These are phyloP conservation scores for Nasonia oneida DNA, from an alignment of 2,888 invertebrate species.

Conservation along the genomic window DNA sequence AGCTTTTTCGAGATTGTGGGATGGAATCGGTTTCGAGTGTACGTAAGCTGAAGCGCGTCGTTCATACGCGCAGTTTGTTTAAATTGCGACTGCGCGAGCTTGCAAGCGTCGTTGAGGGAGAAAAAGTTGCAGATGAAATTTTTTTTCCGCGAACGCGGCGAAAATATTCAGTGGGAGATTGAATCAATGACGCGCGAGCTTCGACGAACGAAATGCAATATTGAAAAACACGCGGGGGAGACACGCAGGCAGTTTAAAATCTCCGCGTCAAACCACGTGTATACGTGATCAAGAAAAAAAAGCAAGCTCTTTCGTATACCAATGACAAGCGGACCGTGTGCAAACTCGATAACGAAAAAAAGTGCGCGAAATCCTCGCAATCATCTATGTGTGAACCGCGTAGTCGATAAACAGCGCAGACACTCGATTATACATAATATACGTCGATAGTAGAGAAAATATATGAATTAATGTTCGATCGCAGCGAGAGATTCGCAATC, in stretches of 20 bases:
- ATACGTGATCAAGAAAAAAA: too few species aligned
- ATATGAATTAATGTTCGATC: neutral
- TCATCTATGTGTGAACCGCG: neutral
- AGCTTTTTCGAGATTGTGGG: too few species aligned
- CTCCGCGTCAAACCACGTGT: too few species aligned
- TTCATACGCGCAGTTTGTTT: too few species aligned
- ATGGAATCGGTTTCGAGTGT: too few species aligned
- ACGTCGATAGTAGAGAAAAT: neutral
- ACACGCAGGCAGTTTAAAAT: neutral
- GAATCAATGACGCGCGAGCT: too few species aligned
- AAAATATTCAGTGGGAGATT: too few species aligned
- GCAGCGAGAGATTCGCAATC: conserved; percentile 14
- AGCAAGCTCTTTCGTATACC: neutral
- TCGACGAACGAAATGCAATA: neutral
- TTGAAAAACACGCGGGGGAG: neutral
- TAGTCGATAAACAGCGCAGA: neutral
- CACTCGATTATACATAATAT: neutral
- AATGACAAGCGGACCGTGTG: neutral
- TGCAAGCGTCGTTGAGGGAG: too few species aligned
- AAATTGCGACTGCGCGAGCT: too few species aligned
- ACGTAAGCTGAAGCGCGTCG: too few species aligned
- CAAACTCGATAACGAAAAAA: neutral
- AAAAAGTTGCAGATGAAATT: too few species aligned
- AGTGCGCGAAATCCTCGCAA: neutral
- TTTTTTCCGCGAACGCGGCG: too few species aligned